Evolutionary conservation across 1,140 invertebrate genomes (phyloP).

Genomic region (Pseudomyrmex gracilis): DNA sequence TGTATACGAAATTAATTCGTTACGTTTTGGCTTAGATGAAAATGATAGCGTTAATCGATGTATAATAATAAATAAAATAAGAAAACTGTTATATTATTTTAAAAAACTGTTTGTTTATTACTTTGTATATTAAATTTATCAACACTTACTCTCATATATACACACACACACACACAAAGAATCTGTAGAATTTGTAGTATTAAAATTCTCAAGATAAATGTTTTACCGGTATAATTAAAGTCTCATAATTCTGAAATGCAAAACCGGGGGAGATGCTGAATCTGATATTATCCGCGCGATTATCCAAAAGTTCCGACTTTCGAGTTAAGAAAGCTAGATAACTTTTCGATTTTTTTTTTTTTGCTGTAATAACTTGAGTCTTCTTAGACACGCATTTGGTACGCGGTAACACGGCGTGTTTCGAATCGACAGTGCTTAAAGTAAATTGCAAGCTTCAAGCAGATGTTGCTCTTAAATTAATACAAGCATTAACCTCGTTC

Average conservation of each 20-base stretch:
- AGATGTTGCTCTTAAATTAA: conserved; percentile 55
- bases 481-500: conserved; percentile 57
- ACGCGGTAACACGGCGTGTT: not conserved
- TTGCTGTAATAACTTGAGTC: not conserved
- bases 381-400: not conserved
- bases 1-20: conserved; percentile 12
- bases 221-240: not conserved
- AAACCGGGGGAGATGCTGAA: not conserved
- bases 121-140: not conserved
- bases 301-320: not conserved
- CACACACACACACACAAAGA: too few relatives aligned
- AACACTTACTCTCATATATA: too few relatives aligned
- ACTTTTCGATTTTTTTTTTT: not conserved
- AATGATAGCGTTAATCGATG: not conserved
- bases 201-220: not conserved
- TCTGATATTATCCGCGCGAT: too few relatives aligned
- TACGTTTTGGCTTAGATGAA: not conserved
- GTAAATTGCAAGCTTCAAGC: conserved; percentile 43
- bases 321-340: not conserved
- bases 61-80: not conserved
- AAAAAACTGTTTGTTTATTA: conserved; percentile 11
- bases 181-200: conserved; percentile 5
- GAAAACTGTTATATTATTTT: not conserved
- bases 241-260: not conserved
- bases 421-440: conserved; percentile 42